Percentiles rank a stretch among this genome's conserved stretches.
These are phyloP conservation scores for Lates calcarifer DNA, from an alignment of 2,113 vertebrate genomes.

Conservation along the genomic window DNA sequence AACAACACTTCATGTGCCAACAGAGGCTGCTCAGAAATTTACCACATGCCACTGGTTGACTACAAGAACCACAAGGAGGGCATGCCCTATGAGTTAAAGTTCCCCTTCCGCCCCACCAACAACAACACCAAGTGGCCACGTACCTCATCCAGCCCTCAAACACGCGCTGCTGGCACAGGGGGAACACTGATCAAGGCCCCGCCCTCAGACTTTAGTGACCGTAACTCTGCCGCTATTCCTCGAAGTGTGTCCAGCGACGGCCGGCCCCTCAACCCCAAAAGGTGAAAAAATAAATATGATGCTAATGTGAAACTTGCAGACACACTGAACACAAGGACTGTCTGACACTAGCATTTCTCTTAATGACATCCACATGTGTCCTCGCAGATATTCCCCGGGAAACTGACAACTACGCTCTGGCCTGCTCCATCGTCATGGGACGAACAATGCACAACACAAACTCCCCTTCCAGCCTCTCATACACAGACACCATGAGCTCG, in stretches of 20 bases:
- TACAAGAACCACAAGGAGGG: constrained; percentile 95
- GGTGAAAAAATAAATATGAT: constrained; percentile 72
- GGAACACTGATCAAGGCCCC: constrained; percentile 88
- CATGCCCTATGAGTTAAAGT: constrained; percentile 94
- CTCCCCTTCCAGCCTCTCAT: constrained; percentile 89
- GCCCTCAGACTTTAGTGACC: constrained; percentile 84
- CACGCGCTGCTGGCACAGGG: constrained; percentile 76
- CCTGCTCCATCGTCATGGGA: constrained; percentile 92
- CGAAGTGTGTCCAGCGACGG: constrained; percentile 96
- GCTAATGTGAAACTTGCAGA: constrained; percentile 2
- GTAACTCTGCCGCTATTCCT: constrained; percentile 88
- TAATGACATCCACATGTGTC: constrained; percentile 22
- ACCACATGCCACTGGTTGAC: constrained; percentile 95
- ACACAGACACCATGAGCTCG: constrained; percentile 88
- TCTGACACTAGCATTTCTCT: neutral
- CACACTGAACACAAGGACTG: neutral
- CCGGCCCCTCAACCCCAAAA: constrained; percentile 90
- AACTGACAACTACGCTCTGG: constrained; percentile 93
- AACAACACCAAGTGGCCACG: constrained; percentile 96
- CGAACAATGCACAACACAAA: constrained; percentile 90
- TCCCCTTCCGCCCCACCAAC: constrained; percentile 90
- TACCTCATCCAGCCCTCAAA: constrained; percentile 87
- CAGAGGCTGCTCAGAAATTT: constrained; percentile 96
- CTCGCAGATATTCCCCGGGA: constrained; percentile 90
- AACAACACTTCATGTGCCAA: constrained; percentile 22